A percentile compares a stretch with the other conserved stretches of the same genome.
These are phyloP conservation scores for Acanthochromis polyacanthus DNA, from an alignment of 2,113 vertebrate genomes.

Conservation along the genomic window DNA sequence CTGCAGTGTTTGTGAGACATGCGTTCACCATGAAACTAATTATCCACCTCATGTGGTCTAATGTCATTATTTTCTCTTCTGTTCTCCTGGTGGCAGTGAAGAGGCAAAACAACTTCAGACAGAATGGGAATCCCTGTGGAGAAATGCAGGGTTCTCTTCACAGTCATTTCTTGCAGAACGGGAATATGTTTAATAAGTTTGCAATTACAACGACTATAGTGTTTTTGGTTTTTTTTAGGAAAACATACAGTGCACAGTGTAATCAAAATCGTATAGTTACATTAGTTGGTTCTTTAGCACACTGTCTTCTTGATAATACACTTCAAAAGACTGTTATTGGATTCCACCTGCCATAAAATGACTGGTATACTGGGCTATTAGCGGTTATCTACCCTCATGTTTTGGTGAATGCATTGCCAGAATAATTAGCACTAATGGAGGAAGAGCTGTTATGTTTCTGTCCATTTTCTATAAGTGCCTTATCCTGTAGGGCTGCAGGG, in stretches of 20 bases:
- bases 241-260: not conserved
- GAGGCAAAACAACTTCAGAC: slow-evolving; percentile 15
- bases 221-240: not conserved
- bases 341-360: too few species aligned
- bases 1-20: slow-evolving; percentile 4
- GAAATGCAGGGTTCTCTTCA: not conserved
- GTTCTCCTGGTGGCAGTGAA: not conserved
- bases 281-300: too few species aligned
- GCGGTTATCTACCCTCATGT: too few species aligned
- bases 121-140: slow-evolving; percentile 16
- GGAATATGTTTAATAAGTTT: not conserved
- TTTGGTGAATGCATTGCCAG: too few species aligned
- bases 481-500: too few species aligned
- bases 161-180: not conserved
- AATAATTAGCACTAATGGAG: too few species aligned
- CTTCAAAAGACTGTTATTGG: too few species aligned
- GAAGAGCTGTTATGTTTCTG: too few species aligned
- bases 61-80: slow-evolving; percentile 2
- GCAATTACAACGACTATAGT: not conserved
- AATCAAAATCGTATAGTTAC: too few species aligned
- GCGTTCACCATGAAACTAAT: not conserved
- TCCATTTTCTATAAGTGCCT: too few species aligned
- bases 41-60: not conserved
- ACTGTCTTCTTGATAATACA: too few species aligned
- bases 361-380: too few species aligned